phyloP scores from a whole-genome alignment of 2,113 vertebrate genomes.

The Pluvianellus socialis region DNA sequence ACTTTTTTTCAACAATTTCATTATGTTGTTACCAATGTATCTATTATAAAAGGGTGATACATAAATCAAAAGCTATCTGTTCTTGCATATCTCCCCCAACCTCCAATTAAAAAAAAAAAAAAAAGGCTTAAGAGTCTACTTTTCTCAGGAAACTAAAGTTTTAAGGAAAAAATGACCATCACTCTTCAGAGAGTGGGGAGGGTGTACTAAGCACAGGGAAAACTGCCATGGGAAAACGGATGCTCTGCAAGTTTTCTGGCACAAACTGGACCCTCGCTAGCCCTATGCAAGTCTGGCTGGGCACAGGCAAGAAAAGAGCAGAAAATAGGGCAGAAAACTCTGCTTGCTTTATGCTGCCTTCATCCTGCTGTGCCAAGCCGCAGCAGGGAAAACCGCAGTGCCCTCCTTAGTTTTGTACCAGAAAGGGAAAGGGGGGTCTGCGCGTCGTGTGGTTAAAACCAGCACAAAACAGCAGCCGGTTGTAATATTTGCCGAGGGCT shows the following conservation, averaged over 20 bases:
- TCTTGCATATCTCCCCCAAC: background rate
- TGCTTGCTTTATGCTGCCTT: background rate
- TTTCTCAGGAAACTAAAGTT: background rate
- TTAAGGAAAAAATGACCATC: background rate
- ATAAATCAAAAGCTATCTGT: constrained; percentile 53
- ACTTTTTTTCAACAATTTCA: constrained; percentile 73
- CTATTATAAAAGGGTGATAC: constrained; percentile 65
- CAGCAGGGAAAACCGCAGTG: rapidly evolving
- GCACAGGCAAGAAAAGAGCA: background rate
- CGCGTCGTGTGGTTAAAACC: background rate
- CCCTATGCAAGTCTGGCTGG: background rate
- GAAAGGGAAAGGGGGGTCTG: background rate
- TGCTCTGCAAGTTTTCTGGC: background rate
- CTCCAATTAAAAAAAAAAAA: background rate
- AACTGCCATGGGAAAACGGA: background rate
- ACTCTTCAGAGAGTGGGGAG: background rate
- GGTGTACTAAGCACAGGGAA: background rate
- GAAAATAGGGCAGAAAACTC: background rate
- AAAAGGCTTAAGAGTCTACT: background rate
- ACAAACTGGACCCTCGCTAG: background rate
- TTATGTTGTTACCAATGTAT: constrained; percentile 68
- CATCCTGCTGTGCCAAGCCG: background rate
- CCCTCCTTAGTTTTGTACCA: background rate
- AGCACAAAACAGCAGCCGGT: background rate
- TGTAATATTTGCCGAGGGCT: background rate